A percentile compares a stretch with the other conserved stretches of the same genome.
These are phyloP conservation scores for Epinotia ramella DNA, from an alignment of 2,888 invertebrate species.

Conservation along the genomic window DNA sequence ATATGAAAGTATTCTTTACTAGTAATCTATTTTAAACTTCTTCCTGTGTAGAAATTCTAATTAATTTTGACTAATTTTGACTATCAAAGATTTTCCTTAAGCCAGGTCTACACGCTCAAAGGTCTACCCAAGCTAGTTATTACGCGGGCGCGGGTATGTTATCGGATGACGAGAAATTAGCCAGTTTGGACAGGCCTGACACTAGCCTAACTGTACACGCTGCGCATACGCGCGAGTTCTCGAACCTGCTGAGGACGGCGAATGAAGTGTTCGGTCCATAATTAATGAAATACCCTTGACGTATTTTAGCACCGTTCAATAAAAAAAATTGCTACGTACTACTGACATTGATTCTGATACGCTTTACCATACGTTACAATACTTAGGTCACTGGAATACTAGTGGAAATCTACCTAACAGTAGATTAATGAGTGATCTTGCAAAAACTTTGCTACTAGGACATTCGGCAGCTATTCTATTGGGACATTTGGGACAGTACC, in stretches of 20 bases:
- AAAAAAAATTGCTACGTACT: neutral
- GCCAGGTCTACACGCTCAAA: slow-evolving; percentile 57
- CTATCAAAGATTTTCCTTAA: slow-evolving; percentile 42
- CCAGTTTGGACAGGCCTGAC: slow-evolving; percentile 57
- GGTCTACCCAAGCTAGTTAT: slow-evolving; percentile 62
- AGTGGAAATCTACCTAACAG: too few relatives aligned
- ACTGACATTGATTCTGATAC: too few relatives aligned
- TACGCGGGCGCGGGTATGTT: slow-evolving; percentile 67
- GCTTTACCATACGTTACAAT: too few relatives aligned
- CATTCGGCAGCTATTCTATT: neutral
- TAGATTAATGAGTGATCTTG: neutral
- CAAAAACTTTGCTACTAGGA: neutral
- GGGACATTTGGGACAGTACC: too few relatives aligned
- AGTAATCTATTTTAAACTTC: too few relatives aligned
- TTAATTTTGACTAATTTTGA: too few relatives aligned
- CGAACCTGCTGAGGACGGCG: neutral
- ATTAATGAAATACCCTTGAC: slow-evolving; percentile 1
- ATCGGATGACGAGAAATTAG: slow-evolving; percentile 77
- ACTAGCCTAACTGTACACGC: slow-evolving; percentile 33
- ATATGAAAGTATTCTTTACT: too few relatives aligned
- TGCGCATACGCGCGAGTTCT: neutral
- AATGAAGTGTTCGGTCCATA: neutral
- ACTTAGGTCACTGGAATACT: too few relatives aligned
- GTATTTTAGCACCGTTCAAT: neutral
- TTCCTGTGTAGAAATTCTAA: too few relatives aligned